Evolutionary conservation across 2,113 vertebrate species (phyloP).

Genomic region (Oncorhynchus masou): DNA sequence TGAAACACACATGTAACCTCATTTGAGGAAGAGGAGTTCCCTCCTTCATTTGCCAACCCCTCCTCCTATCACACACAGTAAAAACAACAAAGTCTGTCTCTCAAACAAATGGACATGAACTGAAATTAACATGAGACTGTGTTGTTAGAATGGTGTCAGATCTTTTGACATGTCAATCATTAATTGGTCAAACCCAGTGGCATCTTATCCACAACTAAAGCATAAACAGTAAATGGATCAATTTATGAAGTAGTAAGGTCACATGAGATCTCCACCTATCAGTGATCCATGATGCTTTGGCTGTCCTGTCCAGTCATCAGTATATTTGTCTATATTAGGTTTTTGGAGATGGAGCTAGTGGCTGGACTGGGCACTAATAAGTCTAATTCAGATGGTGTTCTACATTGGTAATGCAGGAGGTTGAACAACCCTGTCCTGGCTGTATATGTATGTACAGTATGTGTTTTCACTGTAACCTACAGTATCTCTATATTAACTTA

Average conservation of each 20-base stretch:
- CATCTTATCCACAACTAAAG: slow-evolving; percentile 15
- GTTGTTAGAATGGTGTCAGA: not conserved
- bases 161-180: not conserved
- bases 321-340: slow-evolving; percentile 15
- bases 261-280: slow-evolving; percentile 25
- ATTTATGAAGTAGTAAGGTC: not conserved
- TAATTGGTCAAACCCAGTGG: slow-evolving; percentile 30
- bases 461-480: slow-evolving; percentile 77
- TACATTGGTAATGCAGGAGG: slow-evolving; percentile 65
- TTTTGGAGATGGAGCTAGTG: slow-evolving; percentile 35
- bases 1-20: slow-evolving; percentile 72
- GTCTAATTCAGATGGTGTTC: slow-evolving; percentile 45
- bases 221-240: slow-evolving; percentile 13
- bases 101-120: not conserved
- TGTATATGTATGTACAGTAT: slow-evolving; percentile 69
- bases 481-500: slow-evolving; percentile 74
- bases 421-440: slow-evolving; percentile 68
- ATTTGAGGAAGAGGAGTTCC: slow-evolving; percentile 60
- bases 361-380: slow-evolving; percentile 49
- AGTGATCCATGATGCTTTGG: slow-evolving; percentile 4
- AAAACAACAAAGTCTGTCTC: slow-evolving; percentile 8
- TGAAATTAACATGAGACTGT: not conserved
- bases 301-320: not conserved
- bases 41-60: slow-evolving; percentile 54
- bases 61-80: not conserved